These are phyloP conservation scores for Mechanitis mazaeus DNA, from an alignment of 2,888 invertebrate genomes.

Conservation along the genomic window DNA sequence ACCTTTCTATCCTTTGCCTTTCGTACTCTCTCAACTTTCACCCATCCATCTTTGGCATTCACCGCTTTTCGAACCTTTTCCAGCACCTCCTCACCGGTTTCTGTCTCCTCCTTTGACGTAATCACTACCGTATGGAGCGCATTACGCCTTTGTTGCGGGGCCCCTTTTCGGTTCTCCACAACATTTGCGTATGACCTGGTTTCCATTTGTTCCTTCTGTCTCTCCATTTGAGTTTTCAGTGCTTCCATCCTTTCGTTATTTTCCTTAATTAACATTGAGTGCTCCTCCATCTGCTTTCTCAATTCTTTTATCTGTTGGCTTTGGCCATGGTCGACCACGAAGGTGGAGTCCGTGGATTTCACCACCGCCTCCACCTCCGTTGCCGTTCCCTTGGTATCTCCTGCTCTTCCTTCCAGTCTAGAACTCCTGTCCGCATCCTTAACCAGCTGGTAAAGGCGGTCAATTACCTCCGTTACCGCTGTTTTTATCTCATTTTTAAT, in stretches of 20 bases:
- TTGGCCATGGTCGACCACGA: not conserved
- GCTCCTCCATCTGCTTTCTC: not conserved
- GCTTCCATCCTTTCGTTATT: not conserved
- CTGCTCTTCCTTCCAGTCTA: not conserved
- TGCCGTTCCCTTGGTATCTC: not conserved
- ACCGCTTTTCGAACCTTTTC: no score
- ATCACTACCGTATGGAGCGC: no score
- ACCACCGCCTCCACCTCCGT: not conserved
- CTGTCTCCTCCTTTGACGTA: no score
- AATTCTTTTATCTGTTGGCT: not conserved
- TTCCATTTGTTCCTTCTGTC: no score
- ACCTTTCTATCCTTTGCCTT: slow-evolving; percentile 21
- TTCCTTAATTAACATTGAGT: not conserved
- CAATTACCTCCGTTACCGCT: slow-evolving; percentile 4
- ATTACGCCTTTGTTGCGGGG: slow-evolving; percentile 11
- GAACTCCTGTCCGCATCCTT: slow-evolving; percentile 11
- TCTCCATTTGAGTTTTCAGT: no score
- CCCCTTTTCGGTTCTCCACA: not conserved
- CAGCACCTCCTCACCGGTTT: no score
- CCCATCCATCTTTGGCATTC: no score
- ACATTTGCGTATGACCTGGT: no score
- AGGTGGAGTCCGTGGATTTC: not conserved
- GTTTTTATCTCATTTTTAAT: slow-evolving; percentile 17
- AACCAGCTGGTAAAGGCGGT: slow-evolving; percentile 15
- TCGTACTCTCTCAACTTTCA: not conserved